These are phyloP conservation scores for Pararge aegeria DNA, from an alignment of 1,140 invertebrate species.

Conservation along the genomic window DNA sequence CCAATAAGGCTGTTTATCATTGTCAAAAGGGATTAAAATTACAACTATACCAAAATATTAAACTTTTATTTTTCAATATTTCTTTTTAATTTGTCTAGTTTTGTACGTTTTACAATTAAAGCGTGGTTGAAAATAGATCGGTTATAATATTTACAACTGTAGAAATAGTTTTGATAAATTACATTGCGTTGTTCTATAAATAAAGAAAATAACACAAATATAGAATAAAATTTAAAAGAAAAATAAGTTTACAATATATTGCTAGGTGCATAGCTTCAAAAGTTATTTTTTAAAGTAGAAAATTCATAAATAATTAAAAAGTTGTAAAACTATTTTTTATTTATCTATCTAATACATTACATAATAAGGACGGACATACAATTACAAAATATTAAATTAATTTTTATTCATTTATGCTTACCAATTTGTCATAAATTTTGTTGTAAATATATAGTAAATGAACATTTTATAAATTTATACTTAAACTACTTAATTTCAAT, in stretches of 20 bases:
- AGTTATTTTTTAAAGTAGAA: conserved; percentile 7
- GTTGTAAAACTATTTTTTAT: not conserved
- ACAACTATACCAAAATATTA: conserved; percentile 30
- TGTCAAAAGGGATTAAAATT: conserved; percentile 22
- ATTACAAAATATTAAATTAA: not conserved
- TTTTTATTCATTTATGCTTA: not conserved
- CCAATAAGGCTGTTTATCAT: too few relatives aligned
- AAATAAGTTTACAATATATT: too few relatives aligned
- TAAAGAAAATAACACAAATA: conserved; percentile 8
- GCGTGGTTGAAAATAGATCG: conserved; percentile 20
- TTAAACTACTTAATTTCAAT: too few relatives aligned
- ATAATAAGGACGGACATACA: conserved; percentile 29
- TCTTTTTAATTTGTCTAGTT: conserved; percentile 26
- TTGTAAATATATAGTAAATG: not conserved
- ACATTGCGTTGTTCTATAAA: not conserved
- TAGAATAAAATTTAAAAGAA: not conserved
- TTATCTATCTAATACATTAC: conserved; percentile 10
- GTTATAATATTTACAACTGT: not conserved
- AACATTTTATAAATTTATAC: too few relatives aligned
- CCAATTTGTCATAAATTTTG: not conserved
- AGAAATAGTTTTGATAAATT: not conserved
- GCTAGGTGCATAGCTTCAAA: too few relatives aligned
- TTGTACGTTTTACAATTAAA: conserved; percentile 44
- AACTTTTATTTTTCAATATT: conserved; percentile 9
- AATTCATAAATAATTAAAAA: conserved; percentile 2